Evolutionary conservation across 2,113 vertebrate species (phyloP).

Genomic region (Limanda limanda): DNA sequence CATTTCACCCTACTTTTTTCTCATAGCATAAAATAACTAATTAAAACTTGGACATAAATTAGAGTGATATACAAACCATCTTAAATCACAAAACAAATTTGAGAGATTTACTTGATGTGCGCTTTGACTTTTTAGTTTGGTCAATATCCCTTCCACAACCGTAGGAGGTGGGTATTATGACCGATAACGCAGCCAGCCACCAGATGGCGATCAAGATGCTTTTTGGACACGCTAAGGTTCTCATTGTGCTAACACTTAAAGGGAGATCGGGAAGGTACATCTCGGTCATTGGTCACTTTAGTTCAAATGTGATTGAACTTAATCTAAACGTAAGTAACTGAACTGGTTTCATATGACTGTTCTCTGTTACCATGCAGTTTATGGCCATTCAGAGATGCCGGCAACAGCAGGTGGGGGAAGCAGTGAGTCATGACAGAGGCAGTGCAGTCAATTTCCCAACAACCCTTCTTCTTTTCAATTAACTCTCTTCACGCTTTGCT

Average conservation of each 20-base stretch:
- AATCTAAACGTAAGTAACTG: background rate
- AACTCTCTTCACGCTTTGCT: slow-evolving; percentile 48
- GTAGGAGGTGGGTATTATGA: no score
- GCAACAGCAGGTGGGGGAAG: slow-evolving; percentile 26
- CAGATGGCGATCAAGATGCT: background rate
- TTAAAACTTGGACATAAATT: no score
- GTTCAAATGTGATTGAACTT: slow-evolving; percentile 1
- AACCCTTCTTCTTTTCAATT: slow-evolving; percentile 58
- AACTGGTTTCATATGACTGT: slow-evolving; percentile 22
- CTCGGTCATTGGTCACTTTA: slow-evolving; percentile 3
- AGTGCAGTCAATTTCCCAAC: slow-evolving; percentile 33
- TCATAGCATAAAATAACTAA: no score
- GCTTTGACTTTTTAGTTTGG: background rate
- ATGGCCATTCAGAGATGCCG: slow-evolving; percentile 32
- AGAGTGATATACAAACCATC: no score
- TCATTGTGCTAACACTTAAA: background rate
- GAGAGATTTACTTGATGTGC: no score
- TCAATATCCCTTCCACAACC: background rate
- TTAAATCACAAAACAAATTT: no score
- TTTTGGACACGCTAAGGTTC: background rate
- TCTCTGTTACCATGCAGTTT: slow-evolving; percentile 21
- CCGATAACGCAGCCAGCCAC: background rate
- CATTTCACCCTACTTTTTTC: no score
- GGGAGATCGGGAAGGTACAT: background rate
- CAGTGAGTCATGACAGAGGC: slow-evolving; percentile 34